Conservation (phyloP, 2,113 vertebrate species). For the Progne subis region DNA sequence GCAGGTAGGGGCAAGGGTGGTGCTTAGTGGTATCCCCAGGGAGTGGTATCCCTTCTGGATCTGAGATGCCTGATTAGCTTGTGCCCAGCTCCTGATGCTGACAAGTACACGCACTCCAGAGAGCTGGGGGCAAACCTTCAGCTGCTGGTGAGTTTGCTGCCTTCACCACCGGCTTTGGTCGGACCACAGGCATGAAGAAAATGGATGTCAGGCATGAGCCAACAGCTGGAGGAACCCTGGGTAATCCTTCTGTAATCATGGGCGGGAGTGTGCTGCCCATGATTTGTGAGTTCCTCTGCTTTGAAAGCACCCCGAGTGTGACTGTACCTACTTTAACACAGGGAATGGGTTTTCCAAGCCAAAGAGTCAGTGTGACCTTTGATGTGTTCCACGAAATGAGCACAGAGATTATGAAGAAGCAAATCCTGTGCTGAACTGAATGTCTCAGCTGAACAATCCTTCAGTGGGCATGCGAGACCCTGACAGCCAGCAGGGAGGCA, state of each 20-base stretch:
- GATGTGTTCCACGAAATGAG: not conserved
- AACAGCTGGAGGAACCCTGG: not conserved
- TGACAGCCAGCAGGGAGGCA: not conserved
- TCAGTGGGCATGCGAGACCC: not conserved
- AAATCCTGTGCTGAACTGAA: not conserved
- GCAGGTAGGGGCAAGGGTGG: not conserved
- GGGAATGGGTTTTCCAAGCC: not conserved
- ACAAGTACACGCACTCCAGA: not conserved
- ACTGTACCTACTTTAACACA: not conserved
- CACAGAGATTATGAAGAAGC: not conserved
- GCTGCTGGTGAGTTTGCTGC: slow-evolving; percentile 8
- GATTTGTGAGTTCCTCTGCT: slow-evolving; percentile 18
- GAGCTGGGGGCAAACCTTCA: not conserved
- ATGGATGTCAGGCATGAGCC: slow-evolving; percentile 14
- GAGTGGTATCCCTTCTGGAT: not conserved
- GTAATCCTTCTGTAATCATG: slow-evolving; percentile 36
- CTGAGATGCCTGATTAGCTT: not conserved
- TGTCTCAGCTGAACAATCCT: not conserved
- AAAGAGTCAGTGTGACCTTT: not conserved
- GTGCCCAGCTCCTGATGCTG: not conserved
- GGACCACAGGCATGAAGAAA: slow-evolving; percentile 66
- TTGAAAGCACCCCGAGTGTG: not conserved
- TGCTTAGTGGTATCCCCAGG: not conserved
- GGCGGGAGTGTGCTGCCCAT: not conserved
- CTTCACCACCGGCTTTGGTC: slow-evolving; percentile 3